These are phyloP conservation scores for Villa cingulata DNA, from an alignment of 2,888 invertebrate genomes.

Conservation along the genomic window DNA sequence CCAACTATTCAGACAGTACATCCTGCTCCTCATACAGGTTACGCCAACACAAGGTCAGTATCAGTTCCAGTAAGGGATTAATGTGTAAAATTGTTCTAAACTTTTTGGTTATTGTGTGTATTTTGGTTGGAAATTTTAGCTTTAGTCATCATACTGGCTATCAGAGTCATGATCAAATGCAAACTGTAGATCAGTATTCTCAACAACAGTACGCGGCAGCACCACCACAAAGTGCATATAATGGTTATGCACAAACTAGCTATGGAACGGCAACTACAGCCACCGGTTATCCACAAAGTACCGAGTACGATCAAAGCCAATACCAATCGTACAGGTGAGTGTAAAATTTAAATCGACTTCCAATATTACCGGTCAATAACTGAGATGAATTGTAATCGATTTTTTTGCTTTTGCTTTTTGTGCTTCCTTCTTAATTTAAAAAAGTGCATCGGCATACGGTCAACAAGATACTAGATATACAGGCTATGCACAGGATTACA, in stretches of 20 bases:
- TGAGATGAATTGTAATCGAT: no score
- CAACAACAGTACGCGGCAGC: conserved; percentile 28
- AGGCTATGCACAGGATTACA: conserved; percentile 33
- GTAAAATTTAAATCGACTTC: no score
- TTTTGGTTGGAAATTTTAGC: not conserved
- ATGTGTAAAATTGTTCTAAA: no score
- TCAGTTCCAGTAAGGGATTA: no score
- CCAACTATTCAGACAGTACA: conserved; percentile 24
- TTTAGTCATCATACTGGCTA: conserved; percentile 30
- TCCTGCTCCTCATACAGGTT: conserved; percentile 3
- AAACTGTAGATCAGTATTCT: conserved; percentile 33
- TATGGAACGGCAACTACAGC: conserved; percentile 26
- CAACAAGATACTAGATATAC: conserved; percentile 34
- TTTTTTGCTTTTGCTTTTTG: not conserved
- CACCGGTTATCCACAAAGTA: conserved; percentile 26
- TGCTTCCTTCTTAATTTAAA: not conserved
- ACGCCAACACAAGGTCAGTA: not conserved
- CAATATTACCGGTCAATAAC: no score
- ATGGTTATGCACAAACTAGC: conserved; percentile 33
- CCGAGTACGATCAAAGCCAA: conserved; percentile 35
- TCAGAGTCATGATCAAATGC: conserved; percentile 31
- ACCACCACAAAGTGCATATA: conserved; percentile 26
- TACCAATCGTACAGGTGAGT: conserved; percentile 32
- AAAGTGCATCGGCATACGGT: conserved; percentile 27
- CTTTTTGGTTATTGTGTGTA: not conserved